A percentile compares a stretch with the other conserved stretches of the same genome.
These are phyloP conservation scores for Lynx canadensis DNA, from an alignment of 2,113 vertebrate species.

Conservation along the genomic window DNA sequence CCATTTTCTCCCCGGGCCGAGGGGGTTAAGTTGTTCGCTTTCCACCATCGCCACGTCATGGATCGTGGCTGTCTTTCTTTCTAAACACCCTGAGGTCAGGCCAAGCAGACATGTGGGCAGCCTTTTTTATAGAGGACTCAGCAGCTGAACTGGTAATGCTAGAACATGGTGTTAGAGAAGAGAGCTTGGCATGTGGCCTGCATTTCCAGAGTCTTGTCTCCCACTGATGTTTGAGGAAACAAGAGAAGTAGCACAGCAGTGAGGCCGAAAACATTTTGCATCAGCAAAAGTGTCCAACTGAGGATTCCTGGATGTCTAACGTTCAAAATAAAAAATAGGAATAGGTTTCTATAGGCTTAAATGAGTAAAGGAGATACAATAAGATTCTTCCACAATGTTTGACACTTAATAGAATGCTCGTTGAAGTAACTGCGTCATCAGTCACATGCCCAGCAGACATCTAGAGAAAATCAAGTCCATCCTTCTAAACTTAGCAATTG, in stretches of 20 bases:
- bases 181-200: conserved; percentile 75
- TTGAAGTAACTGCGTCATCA: not conserved
- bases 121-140: conserved; percentile 70
- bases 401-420: not conserved
- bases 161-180: conserved; percentile 62
- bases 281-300: conserved; percentile 21
- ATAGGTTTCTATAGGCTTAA: not conserved
- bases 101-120: conserved; percentile 54
- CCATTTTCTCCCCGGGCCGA: not conserved
- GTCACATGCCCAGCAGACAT: not conserved
- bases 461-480: not conserved
- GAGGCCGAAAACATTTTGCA: conserved; percentile 44
- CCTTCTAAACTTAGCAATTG: not conserved
- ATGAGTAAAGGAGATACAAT: not conserved
- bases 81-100: conserved; percentile 57
- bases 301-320: conserved; percentile 22
- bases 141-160: conserved; percentile 67
- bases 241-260: conserved; percentile 50
- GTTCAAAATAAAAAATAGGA: conserved; percentile 2
- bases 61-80: conserved; percentile 55
- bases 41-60: not conserved
- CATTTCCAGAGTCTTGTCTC: conserved; percentile 77
- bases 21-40: conserved; percentile 32
- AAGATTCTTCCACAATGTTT: not conserved
- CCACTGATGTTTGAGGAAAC: conserved; percentile 54